A percentile compares a stretch with the other conserved stretches of the same genome.
Evolutionary conservation across 2,113 vertebrate species (phyloP).

Genomic region (Martes martes): DNA sequence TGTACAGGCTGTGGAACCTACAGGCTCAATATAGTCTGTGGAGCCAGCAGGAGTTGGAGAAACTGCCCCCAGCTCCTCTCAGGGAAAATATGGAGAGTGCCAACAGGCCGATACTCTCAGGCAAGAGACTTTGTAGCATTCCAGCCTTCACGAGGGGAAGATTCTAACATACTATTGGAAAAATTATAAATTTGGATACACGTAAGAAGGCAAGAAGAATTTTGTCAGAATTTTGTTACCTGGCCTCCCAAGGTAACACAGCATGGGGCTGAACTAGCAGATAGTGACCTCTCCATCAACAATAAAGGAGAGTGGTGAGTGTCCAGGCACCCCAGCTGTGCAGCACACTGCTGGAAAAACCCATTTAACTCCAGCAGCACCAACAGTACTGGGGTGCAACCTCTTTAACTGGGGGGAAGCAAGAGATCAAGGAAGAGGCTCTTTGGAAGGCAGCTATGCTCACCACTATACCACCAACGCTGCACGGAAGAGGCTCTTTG

Average conservation of each 20-base stretch:
- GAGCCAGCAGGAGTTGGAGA: neutral
- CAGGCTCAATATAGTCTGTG: neutral
- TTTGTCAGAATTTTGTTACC: neutral
- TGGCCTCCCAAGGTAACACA: neutral
- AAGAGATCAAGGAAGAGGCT: neutral
- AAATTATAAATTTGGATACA: neutral
- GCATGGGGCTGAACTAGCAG: neutral
- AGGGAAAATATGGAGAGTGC: neutral
- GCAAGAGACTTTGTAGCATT: neutral
- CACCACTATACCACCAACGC: conserved; percentile 84
- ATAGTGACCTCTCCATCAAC: neutral
- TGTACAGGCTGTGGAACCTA: neutral
- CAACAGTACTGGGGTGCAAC: neutral
- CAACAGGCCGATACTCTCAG: neutral
- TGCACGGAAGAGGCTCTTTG: neutral
- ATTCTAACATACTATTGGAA: neutral
- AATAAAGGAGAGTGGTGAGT: neutral
- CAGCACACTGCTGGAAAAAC: neutral
- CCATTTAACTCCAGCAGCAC: neutral
- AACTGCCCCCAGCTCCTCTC: neutral
- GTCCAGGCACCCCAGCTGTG: neutral
- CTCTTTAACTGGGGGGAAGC: neutral
- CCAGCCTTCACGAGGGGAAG: neutral
- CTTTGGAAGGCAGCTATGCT: conserved; percentile 86
- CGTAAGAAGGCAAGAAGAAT: neutral